These are phyloP conservation scores for Rhinoptilus africanus DNA, from an alignment of 2,113 vertebrate species.

Conservation along the genomic window DNA sequence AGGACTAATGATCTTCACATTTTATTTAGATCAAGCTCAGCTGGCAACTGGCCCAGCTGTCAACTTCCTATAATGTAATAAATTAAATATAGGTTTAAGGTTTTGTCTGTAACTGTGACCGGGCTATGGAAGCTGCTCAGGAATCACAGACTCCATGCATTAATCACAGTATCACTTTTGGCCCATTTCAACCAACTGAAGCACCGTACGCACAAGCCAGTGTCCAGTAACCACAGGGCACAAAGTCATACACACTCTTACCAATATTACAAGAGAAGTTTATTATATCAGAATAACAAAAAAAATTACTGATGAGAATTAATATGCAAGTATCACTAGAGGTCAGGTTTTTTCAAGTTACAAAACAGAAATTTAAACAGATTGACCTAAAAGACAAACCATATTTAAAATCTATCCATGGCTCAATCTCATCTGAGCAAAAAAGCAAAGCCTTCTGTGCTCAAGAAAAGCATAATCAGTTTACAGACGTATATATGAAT, in stretches of 20 bases:
- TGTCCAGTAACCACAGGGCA: slow-evolving; percentile 74
- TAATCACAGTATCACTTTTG: slow-evolving; percentile 69
- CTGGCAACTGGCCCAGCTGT: neutral
- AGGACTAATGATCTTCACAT: neutral
- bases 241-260: neutral
- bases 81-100: fast-evolving
- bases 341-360: neutral
- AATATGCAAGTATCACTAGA: neutral
- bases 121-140: slow-evolving; percentile 71
- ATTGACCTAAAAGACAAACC: neutral
- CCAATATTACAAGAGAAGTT: fast-evolving
- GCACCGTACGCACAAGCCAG: slow-evolving; percentile 53
- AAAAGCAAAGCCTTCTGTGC: neutral
- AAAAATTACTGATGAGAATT: neutral
- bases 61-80: fast-evolving
- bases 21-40: neutral
- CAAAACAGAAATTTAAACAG: neutral
- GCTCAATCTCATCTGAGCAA: neutral
- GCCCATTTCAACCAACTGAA: slow-evolving; percentile 63
- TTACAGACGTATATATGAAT: neutral
- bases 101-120: slow-evolving; percentile 59
- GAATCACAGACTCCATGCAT: slow-evolving; percentile 59
- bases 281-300: neutral
- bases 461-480: neutral
- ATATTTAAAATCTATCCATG: neutral